Evolutionary conservation across 2,113 vertebrate genomes (phyloP), one percentile per base, ranked within the genome.

Genomic region (Rattus rattus): DNA sequence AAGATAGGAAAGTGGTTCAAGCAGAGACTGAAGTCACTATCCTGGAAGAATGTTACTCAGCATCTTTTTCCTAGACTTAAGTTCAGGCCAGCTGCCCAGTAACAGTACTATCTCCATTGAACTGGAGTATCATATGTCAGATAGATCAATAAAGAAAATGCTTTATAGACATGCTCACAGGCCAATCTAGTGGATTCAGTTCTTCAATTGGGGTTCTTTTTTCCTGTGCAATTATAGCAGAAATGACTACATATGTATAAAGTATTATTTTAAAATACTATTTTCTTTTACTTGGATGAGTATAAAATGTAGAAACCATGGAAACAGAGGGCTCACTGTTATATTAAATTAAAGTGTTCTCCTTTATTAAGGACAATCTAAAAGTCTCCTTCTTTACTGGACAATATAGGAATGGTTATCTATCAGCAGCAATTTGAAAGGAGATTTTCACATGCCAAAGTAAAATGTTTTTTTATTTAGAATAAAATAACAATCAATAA

Each of bases 31-130:
- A 79, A 19, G 16, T 7, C 52, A 16, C 3, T 28, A 30, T 49
- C 26, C 13, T 77, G 13, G 13, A 33, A 54, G 28, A 54, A 79
- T 54, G 7, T 19, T 19, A 8, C 16, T 19, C 49, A 52, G 7
- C 16, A 33, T 79, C 16, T 79, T 79, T 16, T 79, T 79, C 52
- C 16, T 7, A 33, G 49, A 12, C 28, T 79, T 54, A 54, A 33
- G 14, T 54, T 10, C 47, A 77, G 76, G 12, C 13, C 1, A 49
- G 6, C 24, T 49, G 26, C 26, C 43, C 47, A 49, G 75, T 10
- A 7, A 52, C 28, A 0, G 0, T 19, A 17, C 28, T 0, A 52
- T 30, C 16, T 33, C 47, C 3, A 10, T 0, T 52, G 76, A 54
- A 7, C 6, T 79, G 28, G 49, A 3, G 8, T 79, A 79, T 33